A percentile compares a stretch with the other conserved stretches of the same genome.
Conservation (phyloP, 1,140 invertebrate genomes). For the Amyelois transitella region DNA sequence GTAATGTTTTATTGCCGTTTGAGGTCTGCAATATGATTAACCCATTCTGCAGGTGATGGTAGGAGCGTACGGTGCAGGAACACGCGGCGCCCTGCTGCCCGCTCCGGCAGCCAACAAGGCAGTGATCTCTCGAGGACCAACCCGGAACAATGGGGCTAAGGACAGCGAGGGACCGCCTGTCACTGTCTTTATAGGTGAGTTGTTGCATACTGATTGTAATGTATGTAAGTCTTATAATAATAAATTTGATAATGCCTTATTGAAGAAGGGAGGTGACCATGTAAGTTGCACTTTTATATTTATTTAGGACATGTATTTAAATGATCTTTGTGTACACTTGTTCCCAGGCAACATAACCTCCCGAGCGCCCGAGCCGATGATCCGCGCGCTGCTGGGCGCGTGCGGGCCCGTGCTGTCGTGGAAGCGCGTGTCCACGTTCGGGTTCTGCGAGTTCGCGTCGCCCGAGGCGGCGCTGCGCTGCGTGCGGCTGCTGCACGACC, state of each 20-base stretch:
- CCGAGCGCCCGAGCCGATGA: conserved; percentile 94
- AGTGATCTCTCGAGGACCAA: conserved; percentile 53
- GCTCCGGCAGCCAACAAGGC: conserved; percentile 62
- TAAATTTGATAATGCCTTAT: no score
- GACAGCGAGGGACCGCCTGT: conserved; percentile 86
- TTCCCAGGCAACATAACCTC: conserved; percentile 95
- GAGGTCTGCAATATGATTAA: no score
- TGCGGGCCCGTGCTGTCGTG: conserved; percentile 96
- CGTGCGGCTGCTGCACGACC: conserved; percentile 94
- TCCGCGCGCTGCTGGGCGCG: conserved; percentile 91
- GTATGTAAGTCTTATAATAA: neutral
- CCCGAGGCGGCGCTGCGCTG: conserved; percentile 96
- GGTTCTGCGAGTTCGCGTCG: conserved; percentile 96
- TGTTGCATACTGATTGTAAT: neutral
- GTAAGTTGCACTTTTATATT: neutral
- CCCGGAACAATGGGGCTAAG: conserved; percentile 52
- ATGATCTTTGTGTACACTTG: neutral
- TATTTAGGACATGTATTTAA: neutral
- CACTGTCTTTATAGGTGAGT: conserved; percentile 92
- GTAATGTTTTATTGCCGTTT: no score
- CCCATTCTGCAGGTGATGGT: conserved; percentile 52
- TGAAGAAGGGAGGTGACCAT: no score
- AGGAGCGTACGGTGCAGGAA: conserved; percentile 41
- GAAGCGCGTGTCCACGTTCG: conserved; percentile 99
- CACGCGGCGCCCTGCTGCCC: conserved; percentile 72